Conservation (phyloP, 92 coral and sea anemone species). For the Galaxea fascicularis region DNA sequence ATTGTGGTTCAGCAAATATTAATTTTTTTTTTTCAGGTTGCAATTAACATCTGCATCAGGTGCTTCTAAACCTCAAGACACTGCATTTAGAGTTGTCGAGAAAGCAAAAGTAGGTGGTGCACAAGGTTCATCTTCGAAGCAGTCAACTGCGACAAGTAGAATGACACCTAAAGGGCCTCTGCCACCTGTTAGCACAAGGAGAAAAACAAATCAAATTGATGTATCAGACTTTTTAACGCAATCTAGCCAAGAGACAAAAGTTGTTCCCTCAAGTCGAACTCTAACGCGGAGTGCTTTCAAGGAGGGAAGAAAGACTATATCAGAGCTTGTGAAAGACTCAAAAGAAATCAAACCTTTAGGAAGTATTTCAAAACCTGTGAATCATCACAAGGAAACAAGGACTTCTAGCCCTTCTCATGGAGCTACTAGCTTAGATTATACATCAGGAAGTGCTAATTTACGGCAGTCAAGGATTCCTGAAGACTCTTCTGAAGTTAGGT, state of each 20-base stretch:
- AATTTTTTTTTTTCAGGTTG: slow-evolving; percentile 21
- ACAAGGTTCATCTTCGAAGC: slow-evolving; percentile 45
- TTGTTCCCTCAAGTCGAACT: slow-evolving; percentile 74
- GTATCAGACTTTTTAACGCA: slow-evolving; percentile 93
- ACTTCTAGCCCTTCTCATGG: slow-evolving; percentile 71
- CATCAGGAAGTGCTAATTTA: slow-evolving; percentile 76
- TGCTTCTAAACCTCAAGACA: slow-evolving; percentile 30
- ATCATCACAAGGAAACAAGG: slow-evolving; percentile 62
- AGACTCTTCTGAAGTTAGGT: slow-evolving; percentile 69
- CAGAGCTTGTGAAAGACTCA: slow-evolving; percentile 89
- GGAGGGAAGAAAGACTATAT: slow-evolving; percentile 78
- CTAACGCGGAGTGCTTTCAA: slow-evolving; percentile 86
- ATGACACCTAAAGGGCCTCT: slow-evolving; percentile 72
- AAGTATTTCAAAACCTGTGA: slow-evolving; percentile 84
- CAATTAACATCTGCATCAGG: slow-evolving; percentile 39
- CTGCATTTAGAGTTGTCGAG: slow-evolving; percentile 51
- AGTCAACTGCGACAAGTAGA: slow-evolving; percentile 48
- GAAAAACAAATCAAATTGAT: slow-evolving; percentile 89
- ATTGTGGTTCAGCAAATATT: not conserved
- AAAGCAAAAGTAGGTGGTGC: slow-evolving; percentile 26
- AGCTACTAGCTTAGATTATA: slow-evolving; percentile 64
- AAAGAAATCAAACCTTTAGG: slow-evolving; percentile 92
- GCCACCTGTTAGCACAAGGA: slow-evolving; percentile 92
- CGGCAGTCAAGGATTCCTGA: slow-evolving; percentile 82
- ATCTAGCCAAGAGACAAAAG: slow-evolving; percentile 84